phyloP scores from a whole-genome alignment of 2,888 invertebrate species.

The Sipha maydis region DNA sequence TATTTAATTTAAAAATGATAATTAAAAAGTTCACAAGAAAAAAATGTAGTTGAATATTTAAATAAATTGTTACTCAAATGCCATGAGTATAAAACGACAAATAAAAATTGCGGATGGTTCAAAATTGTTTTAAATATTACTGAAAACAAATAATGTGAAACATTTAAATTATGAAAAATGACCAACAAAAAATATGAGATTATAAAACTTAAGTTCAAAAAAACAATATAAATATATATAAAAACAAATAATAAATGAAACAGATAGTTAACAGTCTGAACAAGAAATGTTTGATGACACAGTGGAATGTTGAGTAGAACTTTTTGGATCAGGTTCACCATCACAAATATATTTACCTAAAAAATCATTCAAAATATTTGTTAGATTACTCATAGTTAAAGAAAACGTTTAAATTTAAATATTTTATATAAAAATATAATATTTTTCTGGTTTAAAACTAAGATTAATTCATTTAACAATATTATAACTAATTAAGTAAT shows the following conservation, averaged over 20 bases:
- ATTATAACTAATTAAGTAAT: background rate
- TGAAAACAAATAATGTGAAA: background rate
- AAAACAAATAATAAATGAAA: conserved; percentile 32
- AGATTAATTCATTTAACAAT: background rate
- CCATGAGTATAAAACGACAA: background rate
- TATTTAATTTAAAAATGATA: conserved; percentile 2
- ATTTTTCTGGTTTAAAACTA: background rate
- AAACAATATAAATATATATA: conserved; percentile 28
- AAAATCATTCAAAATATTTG: conserved; percentile 37
- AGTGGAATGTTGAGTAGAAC: conserved; percentile 62
- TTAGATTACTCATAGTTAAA: no score
- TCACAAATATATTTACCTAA: conserved; percentile 85
- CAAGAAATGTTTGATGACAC: conserved; percentile 38
- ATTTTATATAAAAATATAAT: no score
- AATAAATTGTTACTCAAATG: background rate
- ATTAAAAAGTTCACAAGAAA: background rate
- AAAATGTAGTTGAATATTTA: conserved; percentile 25
- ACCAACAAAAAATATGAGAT: conserved; percentile 42
- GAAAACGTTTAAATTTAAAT: no score
- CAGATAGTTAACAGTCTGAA: conserved; percentile 43
- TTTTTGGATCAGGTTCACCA: conserved; percentile 74
- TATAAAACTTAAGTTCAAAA: no score
- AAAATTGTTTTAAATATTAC: background rate
- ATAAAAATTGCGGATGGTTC: background rate
- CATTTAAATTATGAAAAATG: background rate